These are phyloP conservation scores for Mactra quadrangularis DNA, from an alignment of 1,140 invertebrate species.

Conservation along the genomic window DNA sequence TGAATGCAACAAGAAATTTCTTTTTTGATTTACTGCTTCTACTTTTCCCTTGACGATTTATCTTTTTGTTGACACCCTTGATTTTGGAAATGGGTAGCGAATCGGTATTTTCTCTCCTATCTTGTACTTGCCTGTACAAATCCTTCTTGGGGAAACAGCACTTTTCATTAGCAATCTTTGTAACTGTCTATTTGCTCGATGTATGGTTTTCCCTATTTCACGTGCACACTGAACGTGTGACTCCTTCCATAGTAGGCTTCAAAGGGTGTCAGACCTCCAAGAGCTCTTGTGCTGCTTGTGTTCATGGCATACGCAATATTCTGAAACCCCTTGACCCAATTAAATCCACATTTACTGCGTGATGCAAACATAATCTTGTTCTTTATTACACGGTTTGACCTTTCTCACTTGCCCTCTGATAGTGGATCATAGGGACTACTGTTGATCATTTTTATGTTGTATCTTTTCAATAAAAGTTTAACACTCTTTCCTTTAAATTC, in stretches of 20 bases:
- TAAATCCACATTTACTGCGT: constrained; percentile 20
- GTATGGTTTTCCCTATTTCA: constrained; percentile 9
- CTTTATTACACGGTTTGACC: constrained; percentile 6
- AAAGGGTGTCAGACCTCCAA: constrained; percentile 25
- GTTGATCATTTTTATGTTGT: constrained; percentile 33
- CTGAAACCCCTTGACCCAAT: constrained; percentile 22
- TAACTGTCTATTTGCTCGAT: neutral
- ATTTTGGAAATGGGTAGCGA: neutral
- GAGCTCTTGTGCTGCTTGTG: neutral
- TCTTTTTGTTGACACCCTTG: constrained; percentile 12
- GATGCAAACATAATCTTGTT: constrained; percentile 1
- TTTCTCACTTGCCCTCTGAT: constrained; percentile 44
- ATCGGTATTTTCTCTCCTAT: neutral
- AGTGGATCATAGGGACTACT: constrained; percentile 32
- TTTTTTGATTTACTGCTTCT: neutral
- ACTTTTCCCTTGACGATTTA: constrained; percentile 8
- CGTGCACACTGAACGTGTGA: neutral
- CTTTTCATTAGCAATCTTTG: neutral
- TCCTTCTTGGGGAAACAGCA: neutral
- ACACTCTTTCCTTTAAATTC: constrained; percentile 16
- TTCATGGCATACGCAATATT: constrained; percentile 3
- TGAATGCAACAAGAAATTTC: constrained; percentile 11
- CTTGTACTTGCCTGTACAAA: constrained; percentile 2
- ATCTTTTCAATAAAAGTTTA: neutral
- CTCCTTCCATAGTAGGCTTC: constrained; percentile 4